A percentile compares a stretch with the other conserved stretches of the same genome.
Conservation (phyloP, 92 coral and sea anemone species). For the Anthopleura xanthogrammica region DNA sequence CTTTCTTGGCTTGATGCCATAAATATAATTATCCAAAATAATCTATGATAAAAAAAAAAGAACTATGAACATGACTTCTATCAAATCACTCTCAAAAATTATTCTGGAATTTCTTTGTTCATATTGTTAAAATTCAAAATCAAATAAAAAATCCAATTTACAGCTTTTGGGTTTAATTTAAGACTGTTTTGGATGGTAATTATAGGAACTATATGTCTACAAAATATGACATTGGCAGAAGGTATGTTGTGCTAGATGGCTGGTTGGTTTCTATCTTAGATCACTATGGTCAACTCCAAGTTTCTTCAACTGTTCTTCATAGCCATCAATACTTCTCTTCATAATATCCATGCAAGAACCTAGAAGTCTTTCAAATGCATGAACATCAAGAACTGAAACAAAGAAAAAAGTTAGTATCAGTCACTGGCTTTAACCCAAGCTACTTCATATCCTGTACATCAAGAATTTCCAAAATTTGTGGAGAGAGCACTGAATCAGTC, state of each 20-base stretch:
- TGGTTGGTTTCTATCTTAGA: conserved; percentile 52
- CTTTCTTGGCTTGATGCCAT: not conserved
- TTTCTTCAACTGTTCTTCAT: conserved; percentile 82
- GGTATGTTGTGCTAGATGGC: no score
- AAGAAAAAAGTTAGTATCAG: not conserved
- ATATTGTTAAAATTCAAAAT: conserved; percentile 5
- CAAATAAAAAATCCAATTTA: conserved; percentile 20
- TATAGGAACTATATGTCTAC: not conserved
- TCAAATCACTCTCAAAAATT: conserved; percentile 21
- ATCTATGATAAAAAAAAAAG: conserved; percentile 10
- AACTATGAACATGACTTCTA: conserved; percentile 1
- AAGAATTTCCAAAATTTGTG: no score
- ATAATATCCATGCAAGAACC: conserved; percentile 99
- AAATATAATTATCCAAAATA: conserved; percentile 25
- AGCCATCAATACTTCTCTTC: conserved; percentile 89
- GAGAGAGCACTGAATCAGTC: no score
- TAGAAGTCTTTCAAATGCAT: conserved; percentile 93
- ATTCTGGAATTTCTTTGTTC: not conserved
- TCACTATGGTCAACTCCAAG: conserved; percentile 84
- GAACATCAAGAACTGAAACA: conserved; percentile 86
- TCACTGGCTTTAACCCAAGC: not conserved
- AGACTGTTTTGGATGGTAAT: conserved; percentile 5
- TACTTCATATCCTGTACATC: not conserved
- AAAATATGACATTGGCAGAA: conserved; percentile 20
- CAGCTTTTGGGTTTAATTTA: conserved; percentile 5